These are phyloP conservation scores for Venturia canescens DNA, from an alignment of 1,140 invertebrate genomes.

Conservation along the genomic window DNA sequence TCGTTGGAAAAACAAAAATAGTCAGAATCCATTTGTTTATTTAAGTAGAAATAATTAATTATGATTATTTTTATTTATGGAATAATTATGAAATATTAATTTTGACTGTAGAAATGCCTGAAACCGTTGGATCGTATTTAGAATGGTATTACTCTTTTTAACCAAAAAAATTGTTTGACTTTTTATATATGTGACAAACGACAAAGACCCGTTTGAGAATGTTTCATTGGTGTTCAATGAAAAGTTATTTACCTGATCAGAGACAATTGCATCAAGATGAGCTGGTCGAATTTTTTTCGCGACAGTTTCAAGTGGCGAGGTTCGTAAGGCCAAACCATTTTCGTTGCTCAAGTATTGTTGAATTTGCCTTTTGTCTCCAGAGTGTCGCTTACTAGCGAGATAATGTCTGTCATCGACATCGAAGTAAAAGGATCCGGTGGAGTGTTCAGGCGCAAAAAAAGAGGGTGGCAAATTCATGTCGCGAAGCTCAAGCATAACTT, in stretches of 20 bases:
- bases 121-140: too few relatives aligned
- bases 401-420: conserved; percentile 36
- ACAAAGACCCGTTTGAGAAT: too few relatives aligned
- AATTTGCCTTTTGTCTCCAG: not conserved
- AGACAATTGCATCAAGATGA: not conserved
- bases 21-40: too few relatives aligned
- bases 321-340: not conserved
- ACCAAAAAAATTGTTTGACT: too few relatives aligned
- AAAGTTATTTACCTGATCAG: conserved; percentile 42
- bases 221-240: not conserved
- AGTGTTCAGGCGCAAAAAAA: not conserved
- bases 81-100: too few relatives aligned
- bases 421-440: not conserved
- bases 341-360: not conserved
- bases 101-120: too few relatives aligned
- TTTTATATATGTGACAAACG: too few relatives aligned
- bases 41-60: too few relatives aligned
- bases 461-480: conserved; percentile 55
- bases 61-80: too few relatives aligned
- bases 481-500: conserved; percentile 63
- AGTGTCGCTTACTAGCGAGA: conserved; percentile 48
- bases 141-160: too few relatives aligned
- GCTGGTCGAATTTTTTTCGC: conserved; percentile 25
- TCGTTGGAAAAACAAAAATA: too few relatives aligned
- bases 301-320: not conserved